Evolutionary conservation across 2,113 vertebrate species (phyloP).

Genomic region (Heliornis fulica): DNA sequence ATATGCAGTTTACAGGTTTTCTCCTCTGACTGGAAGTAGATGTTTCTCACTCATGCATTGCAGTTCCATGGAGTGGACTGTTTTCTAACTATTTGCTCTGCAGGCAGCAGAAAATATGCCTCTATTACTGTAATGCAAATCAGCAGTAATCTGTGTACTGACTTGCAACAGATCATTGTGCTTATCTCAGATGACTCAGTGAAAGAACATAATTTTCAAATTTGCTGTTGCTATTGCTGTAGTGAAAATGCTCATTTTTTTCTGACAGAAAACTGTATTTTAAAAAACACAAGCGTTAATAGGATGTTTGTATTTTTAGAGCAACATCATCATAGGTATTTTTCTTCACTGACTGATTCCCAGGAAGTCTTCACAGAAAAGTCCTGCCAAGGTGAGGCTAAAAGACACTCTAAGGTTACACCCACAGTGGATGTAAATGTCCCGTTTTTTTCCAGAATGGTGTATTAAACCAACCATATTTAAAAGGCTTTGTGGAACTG

Average conservation of each 20-base stretch:
- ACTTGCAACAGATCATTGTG: slow-evolving; percentile 31
- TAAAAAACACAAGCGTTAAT: background rate
- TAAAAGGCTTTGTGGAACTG: background rate
- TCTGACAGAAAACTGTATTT: background rate
- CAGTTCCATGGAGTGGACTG: background rate
- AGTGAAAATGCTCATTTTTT: background rate
- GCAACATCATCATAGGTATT: background rate
- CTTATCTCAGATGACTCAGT: background rate
- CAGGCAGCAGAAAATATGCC: background rate
- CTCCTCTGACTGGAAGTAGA: background rate
- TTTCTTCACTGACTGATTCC: background rate
- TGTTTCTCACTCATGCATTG: background rate
- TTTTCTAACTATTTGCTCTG: background rate
- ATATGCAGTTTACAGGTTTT: background rate
- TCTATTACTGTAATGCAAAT: background rate
- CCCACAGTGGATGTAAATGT: background rate
- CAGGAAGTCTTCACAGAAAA: background rate
- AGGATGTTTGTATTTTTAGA: background rate
- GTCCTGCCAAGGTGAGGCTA: background rate
- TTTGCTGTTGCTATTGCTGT: background rate
- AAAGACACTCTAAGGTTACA: background rate
- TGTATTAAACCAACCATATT: background rate
- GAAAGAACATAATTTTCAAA: slow-evolving; percentile 36
- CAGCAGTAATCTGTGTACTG: background rate
- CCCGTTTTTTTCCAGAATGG: background rate